Percentiles rank a stretch among this genome's conserved stretches.
Conservation (phyloP, 2,888 invertebrate genomes). For the Trachelus stipa region DNA sequence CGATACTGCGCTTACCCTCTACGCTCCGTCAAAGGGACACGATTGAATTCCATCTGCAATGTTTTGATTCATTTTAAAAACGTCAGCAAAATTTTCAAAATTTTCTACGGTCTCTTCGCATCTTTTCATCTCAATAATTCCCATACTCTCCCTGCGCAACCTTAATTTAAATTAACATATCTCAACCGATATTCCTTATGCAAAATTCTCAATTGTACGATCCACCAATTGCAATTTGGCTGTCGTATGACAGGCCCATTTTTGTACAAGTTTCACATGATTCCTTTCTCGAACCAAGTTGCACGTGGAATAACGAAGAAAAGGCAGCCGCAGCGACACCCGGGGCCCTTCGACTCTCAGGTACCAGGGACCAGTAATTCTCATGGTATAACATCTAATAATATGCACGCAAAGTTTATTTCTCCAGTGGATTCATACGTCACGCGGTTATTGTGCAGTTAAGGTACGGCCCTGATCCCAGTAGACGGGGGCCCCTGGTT, state of each 20-base stretch:
- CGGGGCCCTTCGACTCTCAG: constrained; percentile 20
- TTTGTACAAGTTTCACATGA: neutral
- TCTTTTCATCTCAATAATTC: neutral
- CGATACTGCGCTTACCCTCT: neutral
- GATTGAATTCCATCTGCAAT: neutral
- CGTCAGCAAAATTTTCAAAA: neutral
- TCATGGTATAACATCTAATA: constrained; percentile 53
- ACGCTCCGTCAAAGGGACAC: neutral
- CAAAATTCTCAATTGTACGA: neutral
- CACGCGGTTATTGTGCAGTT: constrained; percentile 56
- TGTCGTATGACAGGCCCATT: neutral
- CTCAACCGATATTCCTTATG: neutral
- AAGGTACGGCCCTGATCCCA: constrained; percentile 38
- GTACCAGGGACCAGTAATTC: constrained; percentile 34
- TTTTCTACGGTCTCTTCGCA: neutral
- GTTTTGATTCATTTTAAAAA: neutral
- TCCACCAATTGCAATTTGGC: neutral
- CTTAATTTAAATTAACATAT: neutral
- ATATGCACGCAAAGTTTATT: constrained; percentile 62
- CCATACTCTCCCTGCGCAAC: neutral
- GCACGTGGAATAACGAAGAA: neutral
- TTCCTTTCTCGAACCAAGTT: neutral
- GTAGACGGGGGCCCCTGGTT: constrained; percentile 36
- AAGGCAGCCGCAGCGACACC: neutral
- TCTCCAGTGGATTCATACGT: constrained; percentile 60